Evolutionary conservation across 2,113 vertebrate species (phyloP).

Genomic region (Gopherus flavomarginatus): DNA sequence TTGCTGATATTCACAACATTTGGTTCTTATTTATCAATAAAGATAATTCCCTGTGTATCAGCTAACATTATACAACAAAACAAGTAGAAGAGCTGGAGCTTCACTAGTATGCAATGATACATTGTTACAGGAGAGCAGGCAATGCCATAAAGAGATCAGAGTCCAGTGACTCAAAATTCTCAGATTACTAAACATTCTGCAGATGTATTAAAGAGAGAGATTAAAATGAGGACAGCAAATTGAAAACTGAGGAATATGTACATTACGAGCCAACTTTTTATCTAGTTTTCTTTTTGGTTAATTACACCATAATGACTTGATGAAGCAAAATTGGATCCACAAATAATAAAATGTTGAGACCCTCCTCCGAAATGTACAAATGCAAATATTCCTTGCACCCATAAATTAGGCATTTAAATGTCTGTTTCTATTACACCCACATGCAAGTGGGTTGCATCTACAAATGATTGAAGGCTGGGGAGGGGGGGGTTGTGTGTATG

Average conservation of each 20-base stretch:
- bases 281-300: slow-evolving; percentile 47
- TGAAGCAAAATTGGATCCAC: slow-evolving; percentile 64
- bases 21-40: background rate
- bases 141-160: background rate
- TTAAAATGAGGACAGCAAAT: slow-evolving; percentile 55
- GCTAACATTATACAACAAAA: background rate
- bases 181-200: slow-evolving; percentile 52
- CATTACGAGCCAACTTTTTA: slow-evolving; percentile 31
- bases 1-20: background rate
- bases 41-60: background rate
- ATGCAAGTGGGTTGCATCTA: slow-evolving; percentile 29
- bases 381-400: background rate
- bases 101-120: background rate
- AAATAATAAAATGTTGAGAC: slow-evolving; percentile 48
- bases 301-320: slow-evolving; percentile 56
- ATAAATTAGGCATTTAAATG: slow-evolving; percentile 65
- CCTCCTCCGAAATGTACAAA: slow-evolving; percentile 22
- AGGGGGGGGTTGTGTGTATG: background rate
- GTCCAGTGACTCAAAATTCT: slow-evolving; percentile 35
- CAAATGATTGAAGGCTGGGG: slow-evolving; percentile 58
- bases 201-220: slow-evolving; percentile 41
- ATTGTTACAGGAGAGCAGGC: slow-evolving; percentile 14
- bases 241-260: slow-evolving; percentile 22
- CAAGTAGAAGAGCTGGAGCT: background rate
- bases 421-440: background rate